Base-by-base conservation (phyloP, 2,113 vertebrate species). In the Hippocampus barbouri region DNA sequence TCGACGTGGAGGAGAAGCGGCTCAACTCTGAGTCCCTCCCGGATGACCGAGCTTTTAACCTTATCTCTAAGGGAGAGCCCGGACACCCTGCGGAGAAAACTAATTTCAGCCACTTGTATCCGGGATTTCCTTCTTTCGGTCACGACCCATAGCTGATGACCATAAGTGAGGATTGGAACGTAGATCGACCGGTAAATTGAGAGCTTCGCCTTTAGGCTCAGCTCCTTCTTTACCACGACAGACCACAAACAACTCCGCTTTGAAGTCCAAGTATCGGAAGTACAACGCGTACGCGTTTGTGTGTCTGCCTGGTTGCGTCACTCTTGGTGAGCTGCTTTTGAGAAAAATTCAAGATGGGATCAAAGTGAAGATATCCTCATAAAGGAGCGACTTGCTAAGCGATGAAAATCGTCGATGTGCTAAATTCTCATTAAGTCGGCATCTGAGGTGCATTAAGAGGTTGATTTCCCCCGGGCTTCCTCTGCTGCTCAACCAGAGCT, bases 361-460 rank as follows among this genome's bases (percentile, higher is more conserved):
- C 73, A 85, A 81, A 84, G 81, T 74, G 77, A 88, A 87, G 79
- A 82, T 79, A 85, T 75, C 74, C 78, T 87, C 83, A 89, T 89
- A 89, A 89, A 88, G 82, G 72, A 87, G 79, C 77, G 76, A 86
- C 79, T 83, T 21, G 47, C 80, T 76, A 76, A 83, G 83, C 41
- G n/a, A 80, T 74, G 79, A 87, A 85, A 90, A 89, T 89, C 86
- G 34, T 64, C 83, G 89, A 91, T 85, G 85, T 90, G 87, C 86
- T 91, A 91, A 91, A 91, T 91, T 91, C 91, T 91, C 88, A 92
- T 91, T 91, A 91, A 90, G 88, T 90, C 84, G 77, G 83, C 88
- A 92, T 91, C 85, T 89, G 86, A 91, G 89, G 86, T 89, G 88
- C 88, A 91, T 90, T 91, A 91, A 91, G 89, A 87, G 85, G 79